Conservation (phyloP, 2,113 vertebrate genomes). For the Pitta sordida region DNA sequence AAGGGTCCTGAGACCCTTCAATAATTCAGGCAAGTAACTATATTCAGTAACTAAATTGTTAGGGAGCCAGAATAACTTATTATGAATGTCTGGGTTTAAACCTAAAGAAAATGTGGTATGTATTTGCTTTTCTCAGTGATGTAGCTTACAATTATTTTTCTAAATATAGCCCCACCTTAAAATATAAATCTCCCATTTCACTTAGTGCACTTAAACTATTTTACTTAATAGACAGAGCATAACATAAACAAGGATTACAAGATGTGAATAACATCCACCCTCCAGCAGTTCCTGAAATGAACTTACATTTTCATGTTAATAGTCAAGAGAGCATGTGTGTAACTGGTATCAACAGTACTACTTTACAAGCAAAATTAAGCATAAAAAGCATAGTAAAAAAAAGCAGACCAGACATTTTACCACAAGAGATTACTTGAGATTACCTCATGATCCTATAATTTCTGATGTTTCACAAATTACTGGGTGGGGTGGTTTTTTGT, state of each 20-base stretch:
- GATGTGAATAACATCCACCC: background rate
- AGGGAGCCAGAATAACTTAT: background rate
- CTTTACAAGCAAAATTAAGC: background rate
- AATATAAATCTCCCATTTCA: background rate
- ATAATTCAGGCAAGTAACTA: background rate
- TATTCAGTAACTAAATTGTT: background rate
- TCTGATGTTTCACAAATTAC: background rate
- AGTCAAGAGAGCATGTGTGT: background rate
- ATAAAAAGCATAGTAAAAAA: background rate
- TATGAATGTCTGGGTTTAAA: background rate
- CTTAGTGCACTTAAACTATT: background rate
- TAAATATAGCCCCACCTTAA: background rate
- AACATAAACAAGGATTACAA: conserved; percentile 26
- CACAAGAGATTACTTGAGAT: background rate
- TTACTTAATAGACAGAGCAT: background rate
- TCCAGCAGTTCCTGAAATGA: conserved; percentile 10
- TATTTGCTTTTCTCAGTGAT: background rate
- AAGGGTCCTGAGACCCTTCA: background rate
- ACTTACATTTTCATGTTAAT: background rate
- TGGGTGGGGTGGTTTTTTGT: background rate
- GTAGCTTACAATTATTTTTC: background rate
- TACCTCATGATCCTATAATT: background rate
- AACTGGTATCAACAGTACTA: background rate
- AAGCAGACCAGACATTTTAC: background rate
- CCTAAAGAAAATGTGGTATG: background rate